phyloP scores from a whole-genome alignment of 2,888 invertebrate species.

The Cetonia aurata region DNA sequence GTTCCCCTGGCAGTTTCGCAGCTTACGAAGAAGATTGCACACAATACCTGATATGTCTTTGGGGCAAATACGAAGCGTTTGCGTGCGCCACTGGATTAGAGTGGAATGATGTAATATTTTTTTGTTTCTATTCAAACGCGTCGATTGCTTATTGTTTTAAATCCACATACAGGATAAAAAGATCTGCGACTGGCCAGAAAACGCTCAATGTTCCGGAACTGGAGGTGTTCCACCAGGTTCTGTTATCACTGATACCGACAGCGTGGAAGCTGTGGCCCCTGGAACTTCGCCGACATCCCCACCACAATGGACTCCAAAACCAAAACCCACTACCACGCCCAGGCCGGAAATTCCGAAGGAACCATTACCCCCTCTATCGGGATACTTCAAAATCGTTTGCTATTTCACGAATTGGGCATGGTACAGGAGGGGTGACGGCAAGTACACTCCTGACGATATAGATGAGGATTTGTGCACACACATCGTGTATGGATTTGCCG shows the following conservation, averaged over 20 bases:
- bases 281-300: slow-evolving; percentile 32
- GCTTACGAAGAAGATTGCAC: slow-evolving; percentile 78
- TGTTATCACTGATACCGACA: slow-evolving; percentile 39
- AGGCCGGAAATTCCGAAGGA: slow-evolving; percentile 65
- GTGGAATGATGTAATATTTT: slow-evolving; percentile 75
- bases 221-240: slow-evolving; percentile 50
- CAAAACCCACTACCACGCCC: slow-evolving; percentile 57
- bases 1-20: slow-evolving; percentile 76
- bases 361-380: slow-evolving; percentile 70
- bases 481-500: slow-evolving; percentile 93
- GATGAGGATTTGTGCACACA: slow-evolving; percentile 91
- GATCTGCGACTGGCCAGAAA: slow-evolving; percentile 81
- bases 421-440: slow-evolving; percentile 86
- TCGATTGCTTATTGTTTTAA: not conserved
- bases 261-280: slow-evolving; percentile 41
- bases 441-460: slow-evolving; percentile 88
- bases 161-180: slow-evolving; percentile 67
- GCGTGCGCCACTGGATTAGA: slow-evolving; percentile 80
- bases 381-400: slow-evolving; percentile 85
- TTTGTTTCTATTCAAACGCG: slow-evolving; percentile 2
- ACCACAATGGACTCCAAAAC: slow-evolving; percentile 46
- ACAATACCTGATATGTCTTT: slow-evolving; percentile 82
- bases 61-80: slow-evolving; percentile 81
- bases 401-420: slow-evolving; percentile 97
- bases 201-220: slow-evolving; percentile 69